Evolutionary conservation across 1,140 invertebrate species (phyloP).

Genomic region (Ceratitis capitata): DNA sequence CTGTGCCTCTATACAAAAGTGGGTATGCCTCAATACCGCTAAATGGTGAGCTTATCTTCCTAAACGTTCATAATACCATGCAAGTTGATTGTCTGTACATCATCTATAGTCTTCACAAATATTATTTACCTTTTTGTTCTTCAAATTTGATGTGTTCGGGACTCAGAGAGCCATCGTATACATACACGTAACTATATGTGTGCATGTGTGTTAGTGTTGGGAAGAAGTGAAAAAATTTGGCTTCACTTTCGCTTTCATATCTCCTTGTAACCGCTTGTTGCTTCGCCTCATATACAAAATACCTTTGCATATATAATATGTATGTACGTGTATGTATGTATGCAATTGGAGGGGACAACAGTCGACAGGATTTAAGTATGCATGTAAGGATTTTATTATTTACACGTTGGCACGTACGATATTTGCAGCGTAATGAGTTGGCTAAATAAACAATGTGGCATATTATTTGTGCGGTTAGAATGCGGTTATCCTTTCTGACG

Average conservation of each 20-base stretch:
- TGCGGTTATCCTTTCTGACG: not conserved
- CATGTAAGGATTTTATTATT: not conserved
- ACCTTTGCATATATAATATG: no score
- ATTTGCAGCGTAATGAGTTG: conserved; percentile 26
- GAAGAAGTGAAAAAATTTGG: not conserved
- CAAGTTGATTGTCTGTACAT: conserved; percentile 48
- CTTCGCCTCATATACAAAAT: not conserved
- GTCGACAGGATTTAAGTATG: not conserved
- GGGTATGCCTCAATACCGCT: conserved; percentile 62
- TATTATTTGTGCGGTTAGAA: not conserved
- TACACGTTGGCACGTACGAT: conserved; percentile 27
- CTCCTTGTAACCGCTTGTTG: not conserved
- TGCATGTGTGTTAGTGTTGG: not conserved
- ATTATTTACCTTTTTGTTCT: not conserved
- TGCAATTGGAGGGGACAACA: not conserved
- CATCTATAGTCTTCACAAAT: not conserved
- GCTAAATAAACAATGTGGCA: not conserved
- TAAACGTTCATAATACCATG: conserved; percentile 59
- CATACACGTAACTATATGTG: not conserved
- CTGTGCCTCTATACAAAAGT: conserved; percentile 47
- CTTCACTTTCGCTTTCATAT: conserved; percentile 5
- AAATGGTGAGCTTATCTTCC: conserved; percentile 63
- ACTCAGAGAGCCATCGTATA: not conserved
- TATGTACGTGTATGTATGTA: no score
- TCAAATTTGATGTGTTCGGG: not conserved